Percentiles rank a stretch among this genome's conserved stretches.
phyloP scores from a whole-genome alignment of 2,797 vertebrate genomes.

The Sebastes trivittatus region DNA sequence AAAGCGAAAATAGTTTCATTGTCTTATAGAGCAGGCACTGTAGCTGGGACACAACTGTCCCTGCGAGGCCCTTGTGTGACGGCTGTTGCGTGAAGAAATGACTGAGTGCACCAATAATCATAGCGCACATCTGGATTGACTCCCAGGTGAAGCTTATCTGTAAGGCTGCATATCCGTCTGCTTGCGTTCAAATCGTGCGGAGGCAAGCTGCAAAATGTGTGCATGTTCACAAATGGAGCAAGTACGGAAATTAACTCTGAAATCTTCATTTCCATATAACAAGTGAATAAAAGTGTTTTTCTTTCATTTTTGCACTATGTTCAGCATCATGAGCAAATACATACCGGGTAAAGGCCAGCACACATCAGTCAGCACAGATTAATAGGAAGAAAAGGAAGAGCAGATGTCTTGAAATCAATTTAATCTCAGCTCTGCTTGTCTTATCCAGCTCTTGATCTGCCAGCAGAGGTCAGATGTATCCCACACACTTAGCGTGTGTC shows the following conservation, averaged over 20 bases:
- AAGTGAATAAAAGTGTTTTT: conserved; percentile 1
- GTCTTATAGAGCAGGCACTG: conserved; percentile 16
- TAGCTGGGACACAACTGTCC: conserved; percentile 40
- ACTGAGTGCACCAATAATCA: conserved; percentile 49
- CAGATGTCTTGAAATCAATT: conserved; percentile 45
- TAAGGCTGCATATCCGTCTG: conserved; percentile 11
- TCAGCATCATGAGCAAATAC: not conserved
- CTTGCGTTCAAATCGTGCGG: not conserved
- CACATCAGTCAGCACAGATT: conserved; percentile 14
- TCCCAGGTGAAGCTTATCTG: conserved; percentile 45
- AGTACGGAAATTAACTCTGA: not conserved
- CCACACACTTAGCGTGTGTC: conserved; percentile 54
- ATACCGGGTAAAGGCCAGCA: conserved; percentile 1
- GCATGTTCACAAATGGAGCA: not conserved
- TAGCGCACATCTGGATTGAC: conserved; percentile 36
- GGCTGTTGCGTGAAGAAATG: conserved; percentile 41
- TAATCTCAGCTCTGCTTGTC: conserved; percentile 15
- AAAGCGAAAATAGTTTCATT: conserved; percentile 17
- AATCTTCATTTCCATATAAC: not conserved
- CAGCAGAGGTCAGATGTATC: conserved; percentile 56
- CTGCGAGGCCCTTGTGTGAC: conserved; percentile 34
- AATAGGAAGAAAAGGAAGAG: not conserved
- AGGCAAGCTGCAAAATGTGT: not conserved
- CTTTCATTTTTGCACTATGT: not conserved
- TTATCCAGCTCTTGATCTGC: conserved; percentile 46